Evolutionary conservation across 2,888 invertebrate species (phyloP).

Genomic region (Deilephila porcellus): DNA sequence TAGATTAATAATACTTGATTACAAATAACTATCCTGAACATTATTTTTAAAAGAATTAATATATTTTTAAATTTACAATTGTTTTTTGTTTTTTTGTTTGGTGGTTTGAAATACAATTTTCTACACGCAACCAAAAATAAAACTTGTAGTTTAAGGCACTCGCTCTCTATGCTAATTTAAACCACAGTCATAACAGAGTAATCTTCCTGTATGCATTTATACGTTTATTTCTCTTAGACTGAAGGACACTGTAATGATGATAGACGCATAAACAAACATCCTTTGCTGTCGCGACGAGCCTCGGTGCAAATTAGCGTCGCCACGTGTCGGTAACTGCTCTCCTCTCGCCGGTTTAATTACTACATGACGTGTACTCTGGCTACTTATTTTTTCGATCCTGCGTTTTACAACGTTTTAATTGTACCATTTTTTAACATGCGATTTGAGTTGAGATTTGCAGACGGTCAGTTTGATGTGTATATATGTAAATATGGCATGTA

Average conservation of each 20-base stretch:
- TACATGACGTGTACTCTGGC: constrained; percentile 15
- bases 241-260: constrained; percentile 26
- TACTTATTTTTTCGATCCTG: constrained; percentile 18
- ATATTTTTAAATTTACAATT: too few relatives aligned
- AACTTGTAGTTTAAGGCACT: too few relatives aligned
- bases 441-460: not conserved
- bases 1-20: too few relatives aligned
- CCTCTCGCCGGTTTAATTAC: constrained; percentile 20
- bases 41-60: too few relatives aligned
- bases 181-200: not conserved
- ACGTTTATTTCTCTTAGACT: not conserved
- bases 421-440: not conserved
- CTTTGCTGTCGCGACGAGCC: constrained; percentile 6
- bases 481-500: too few relatives aligned
- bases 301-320: constrained; percentile 37
- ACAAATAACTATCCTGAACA: too few relatives aligned
- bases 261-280: constrained; percentile 26
- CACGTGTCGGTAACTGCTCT: constrained; percentile 30
- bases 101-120: too few relatives aligned
- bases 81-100: too few relatives aligned
- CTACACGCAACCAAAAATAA: too few relatives aligned
- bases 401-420: constrained; percentile 18
- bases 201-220: not conserved
- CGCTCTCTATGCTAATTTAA: not conserved
- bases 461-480: not conserved